Percentiles rank a stretch among this genome's conserved stretches.
Evolutionary conservation across 2,888 invertebrate genomes (phyloP).

Genomic region (Troides oblongomaculatus): DNA sequence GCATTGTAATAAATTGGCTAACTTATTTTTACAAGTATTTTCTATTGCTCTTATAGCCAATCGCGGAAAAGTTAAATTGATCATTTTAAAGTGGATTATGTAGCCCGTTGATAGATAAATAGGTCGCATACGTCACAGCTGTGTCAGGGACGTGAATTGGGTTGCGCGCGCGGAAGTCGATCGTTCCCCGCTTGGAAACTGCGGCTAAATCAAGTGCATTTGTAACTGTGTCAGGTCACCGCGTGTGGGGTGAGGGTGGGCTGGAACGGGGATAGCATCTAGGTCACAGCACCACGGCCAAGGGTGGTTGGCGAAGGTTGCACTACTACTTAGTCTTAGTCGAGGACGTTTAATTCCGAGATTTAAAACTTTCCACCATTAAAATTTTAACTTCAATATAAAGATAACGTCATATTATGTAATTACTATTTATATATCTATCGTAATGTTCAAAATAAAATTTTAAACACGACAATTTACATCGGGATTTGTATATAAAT

Average conservation of each 20-base stretch:
- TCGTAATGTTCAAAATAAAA: too few species aligned
- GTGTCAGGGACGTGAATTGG: constrained; percentile 45
- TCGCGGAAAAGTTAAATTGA: constrained; percentile 8
- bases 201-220: constrained; percentile 67
- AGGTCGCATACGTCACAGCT: constrained; percentile 35
- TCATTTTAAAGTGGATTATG: constrained; percentile 11
- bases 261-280: constrained; percentile 50
- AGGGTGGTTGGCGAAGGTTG: constrained; percentile 75
- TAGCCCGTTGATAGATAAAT: constrained; percentile 34
- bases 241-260: constrained; percentile 47
- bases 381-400: too few species aligned
- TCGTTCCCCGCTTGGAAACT: constrained; percentile 45
- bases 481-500: too few species aligned
- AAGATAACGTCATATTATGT: too few species aligned
- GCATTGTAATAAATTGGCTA: too few species aligned
- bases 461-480: too few species aligned
- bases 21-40: not conserved
- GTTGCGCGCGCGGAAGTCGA: constrained; percentile 44
- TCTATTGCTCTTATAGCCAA: not conserved
- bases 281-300: constrained; percentile 76
- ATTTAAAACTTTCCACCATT: too few species aligned
- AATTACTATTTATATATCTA: too few species aligned
- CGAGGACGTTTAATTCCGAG: constrained; percentile 33
- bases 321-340: constrained; percentile 58
- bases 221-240: constrained; percentile 71